Conservation (phyloP, 2,888 invertebrate species). For the Plagodis pulveraria region DNA sequence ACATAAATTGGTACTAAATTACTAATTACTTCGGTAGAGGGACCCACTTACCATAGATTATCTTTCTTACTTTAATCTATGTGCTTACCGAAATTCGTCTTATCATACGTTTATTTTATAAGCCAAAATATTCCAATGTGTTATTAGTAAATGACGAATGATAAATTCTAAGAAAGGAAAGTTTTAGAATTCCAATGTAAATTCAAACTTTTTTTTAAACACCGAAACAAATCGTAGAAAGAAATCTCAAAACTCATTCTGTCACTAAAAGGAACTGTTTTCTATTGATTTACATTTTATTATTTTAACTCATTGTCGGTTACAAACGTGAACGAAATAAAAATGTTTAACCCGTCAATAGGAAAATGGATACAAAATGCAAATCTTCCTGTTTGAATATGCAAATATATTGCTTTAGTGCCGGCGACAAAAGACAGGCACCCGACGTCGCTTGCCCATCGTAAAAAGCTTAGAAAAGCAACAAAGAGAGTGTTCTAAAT, state of each 20-base stretch:
- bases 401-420: slow-evolving; percentile 70
- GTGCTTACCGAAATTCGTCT: too few species aligned
- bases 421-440: slow-evolving; percentile 59
- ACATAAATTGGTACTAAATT: too few species aligned
- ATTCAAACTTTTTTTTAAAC: slow-evolving; percentile 5
- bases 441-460: slow-evolving; percentile 56
- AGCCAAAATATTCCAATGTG: too few species aligned
- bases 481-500: slow-evolving; percentile 73
- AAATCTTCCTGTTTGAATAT: slow-evolving; percentile 72
- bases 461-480: slow-evolving; percentile 73
- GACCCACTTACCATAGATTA: too few species aligned
- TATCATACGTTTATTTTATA: too few species aligned
- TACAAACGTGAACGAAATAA: slow-evolving; percentile 53
- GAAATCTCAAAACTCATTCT: slow-evolving; percentile 27
- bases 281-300: slow-evolving; percentile 71
- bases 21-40: too few species aligned
- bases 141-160: too few species aligned
- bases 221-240: slow-evolving; percentile 9
- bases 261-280: slow-evolving; percentile 51
- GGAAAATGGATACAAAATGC: slow-evolving; percentile 66
- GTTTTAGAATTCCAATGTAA: too few species aligned
- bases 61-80: too few species aligned
- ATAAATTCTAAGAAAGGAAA: too few species aligned
- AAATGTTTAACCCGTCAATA: slow-evolving; percentile 62
- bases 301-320: slow-evolving; percentile 64